Conservation (phyloP, 1,140 invertebrate species). For the Musca vetustissima region DNA sequence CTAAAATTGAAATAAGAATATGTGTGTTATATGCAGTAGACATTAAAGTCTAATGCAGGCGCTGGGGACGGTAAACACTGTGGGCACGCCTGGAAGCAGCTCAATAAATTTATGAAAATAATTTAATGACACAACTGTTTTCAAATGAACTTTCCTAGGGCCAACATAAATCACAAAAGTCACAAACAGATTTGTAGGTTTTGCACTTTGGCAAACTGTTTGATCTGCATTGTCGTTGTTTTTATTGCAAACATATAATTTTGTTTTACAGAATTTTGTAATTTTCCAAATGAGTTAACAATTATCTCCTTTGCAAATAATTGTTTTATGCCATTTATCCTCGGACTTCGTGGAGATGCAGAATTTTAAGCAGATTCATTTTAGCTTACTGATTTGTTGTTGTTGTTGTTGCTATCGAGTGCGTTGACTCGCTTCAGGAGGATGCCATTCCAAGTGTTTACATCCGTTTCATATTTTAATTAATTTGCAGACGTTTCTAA, state of each 20-base stretch:
- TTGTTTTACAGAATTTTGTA: conserved; percentile 24
- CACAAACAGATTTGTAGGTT: too few species aligned
- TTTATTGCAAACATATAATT: neutral
- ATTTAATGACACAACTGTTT: too few species aligned
- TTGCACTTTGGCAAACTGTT: too few species aligned
- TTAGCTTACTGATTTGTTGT: neutral
- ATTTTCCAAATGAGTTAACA: conserved; percentile 30
- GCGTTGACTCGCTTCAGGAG: neutral
- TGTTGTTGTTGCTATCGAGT: neutral
- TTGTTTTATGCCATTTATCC: conserved; percentile 26
- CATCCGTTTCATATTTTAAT: conserved; percentile 10
- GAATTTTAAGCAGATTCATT: neutral
- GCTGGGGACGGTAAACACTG: too few species aligned
- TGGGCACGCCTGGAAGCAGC: too few species aligned
- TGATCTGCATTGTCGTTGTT: neutral
- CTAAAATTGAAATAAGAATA: too few species aligned
- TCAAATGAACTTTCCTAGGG: too few species aligned
- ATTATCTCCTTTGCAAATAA: conserved; percentile 25
- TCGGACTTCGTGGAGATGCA: too few species aligned
- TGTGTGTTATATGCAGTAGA: too few species aligned
- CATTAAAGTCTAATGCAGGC: too few species aligned
- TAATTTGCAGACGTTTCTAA: neutral
- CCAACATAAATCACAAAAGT: too few species aligned
- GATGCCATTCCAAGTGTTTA: conserved; percentile 10
- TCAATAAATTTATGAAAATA: too few species aligned